Evolutionary conservation across 2,888 invertebrate genomes (phyloP).

Genomic region (Lasioglossum figueresi): DNA sequence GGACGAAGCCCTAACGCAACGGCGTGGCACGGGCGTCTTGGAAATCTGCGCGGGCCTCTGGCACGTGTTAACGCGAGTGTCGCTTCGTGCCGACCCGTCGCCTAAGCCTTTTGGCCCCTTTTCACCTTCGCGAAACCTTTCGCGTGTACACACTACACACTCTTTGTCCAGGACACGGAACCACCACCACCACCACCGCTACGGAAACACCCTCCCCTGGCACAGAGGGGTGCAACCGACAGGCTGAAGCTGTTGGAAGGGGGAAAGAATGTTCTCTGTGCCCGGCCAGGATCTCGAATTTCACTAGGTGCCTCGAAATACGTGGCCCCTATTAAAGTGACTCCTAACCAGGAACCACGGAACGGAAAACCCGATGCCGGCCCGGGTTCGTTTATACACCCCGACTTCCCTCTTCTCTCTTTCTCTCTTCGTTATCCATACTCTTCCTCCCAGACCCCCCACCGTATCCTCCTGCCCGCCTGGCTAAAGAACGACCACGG

Average conservation of each 20-base stretch:
- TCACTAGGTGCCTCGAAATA: conserved; percentile 27
- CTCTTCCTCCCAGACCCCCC: background rate
- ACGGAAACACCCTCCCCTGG: background rate
- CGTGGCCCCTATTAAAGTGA: conserved; percentile 20
- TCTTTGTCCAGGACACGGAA: conserved; percentile 6
- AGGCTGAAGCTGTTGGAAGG: background rate
- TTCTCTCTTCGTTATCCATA: background rate
- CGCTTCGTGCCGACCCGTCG: conserved; percentile 26
- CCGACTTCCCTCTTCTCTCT: conserved; percentile 14
- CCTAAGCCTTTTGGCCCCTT: conserved; percentile 53
- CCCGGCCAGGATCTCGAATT: conserved; percentile 14
- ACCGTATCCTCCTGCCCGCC: background rate
- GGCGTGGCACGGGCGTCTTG: conserved; percentile 54
- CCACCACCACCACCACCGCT: background rate
- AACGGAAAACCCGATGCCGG: conserved; percentile 32
- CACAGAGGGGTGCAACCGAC: background rate
- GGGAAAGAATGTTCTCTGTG: background rate
- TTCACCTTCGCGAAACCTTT: conserved; percentile 61
- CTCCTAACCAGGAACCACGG: conserved; percentile 24
- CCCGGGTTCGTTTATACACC: conserved; percentile 38
- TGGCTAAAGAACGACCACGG: conserved; percentile 4
- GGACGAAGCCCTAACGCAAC: conserved; percentile 65
- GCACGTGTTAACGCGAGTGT: conserved; percentile 57
- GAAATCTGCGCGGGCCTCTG: conserved; percentile 65
- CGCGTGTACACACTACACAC: conserved; percentile 29